Evolutionary conservation across 2,113 vertebrate species (phyloP).

Genomic region (Sebastes fasciatus): DNA sequence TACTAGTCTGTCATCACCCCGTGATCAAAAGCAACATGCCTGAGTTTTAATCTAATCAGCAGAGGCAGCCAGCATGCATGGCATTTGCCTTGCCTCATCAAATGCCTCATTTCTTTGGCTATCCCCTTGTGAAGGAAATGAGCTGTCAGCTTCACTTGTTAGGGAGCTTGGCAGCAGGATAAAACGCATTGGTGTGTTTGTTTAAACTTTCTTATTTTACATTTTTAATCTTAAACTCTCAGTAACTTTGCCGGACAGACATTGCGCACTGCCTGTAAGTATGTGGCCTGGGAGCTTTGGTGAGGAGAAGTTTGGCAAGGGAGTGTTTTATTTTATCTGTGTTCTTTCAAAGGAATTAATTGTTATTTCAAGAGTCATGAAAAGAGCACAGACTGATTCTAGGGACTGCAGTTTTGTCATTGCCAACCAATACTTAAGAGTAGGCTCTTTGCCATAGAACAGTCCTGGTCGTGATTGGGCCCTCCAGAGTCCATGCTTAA

Average conservation of each 20-base stretch:
- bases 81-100: conserved; percentile 71
- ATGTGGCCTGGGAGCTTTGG: conserved; percentile 63
- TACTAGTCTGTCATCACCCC: conserved; percentile 52
- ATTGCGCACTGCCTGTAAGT: conserved; percentile 74
- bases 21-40: conserved; percentile 59
- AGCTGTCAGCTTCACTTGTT: conserved; percentile 67
- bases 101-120: conserved; percentile 73
- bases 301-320: conserved; percentile 65
- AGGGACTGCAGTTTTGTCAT: conserved; percentile 40
- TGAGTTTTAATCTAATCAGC: conserved; percentile 57
- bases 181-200: conserved; percentile 75
- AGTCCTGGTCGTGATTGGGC: conserved; percentile 39
- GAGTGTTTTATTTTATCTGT: conserved; percentile 59
- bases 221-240: conserved; percentile 55
- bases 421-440: conserved; percentile 64
- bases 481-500: conserved; percentile 55
- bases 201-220: conserved; percentile 41
- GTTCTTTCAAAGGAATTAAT: conserved; percentile 56
- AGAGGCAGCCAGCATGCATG: conserved; percentile 54
- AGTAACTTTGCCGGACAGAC: conserved; percentile 69
- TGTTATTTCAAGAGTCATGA: conserved; percentile 70
- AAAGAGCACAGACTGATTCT: conserved; percentile 61
- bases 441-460: conserved; percentile 49
- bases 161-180: conserved; percentile 69
- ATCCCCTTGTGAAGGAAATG: conserved; percentile 66